Evolutionary conservation across 2,113 vertebrate species (phyloP).

Genomic region (Tiliqua scincoides): DNA sequence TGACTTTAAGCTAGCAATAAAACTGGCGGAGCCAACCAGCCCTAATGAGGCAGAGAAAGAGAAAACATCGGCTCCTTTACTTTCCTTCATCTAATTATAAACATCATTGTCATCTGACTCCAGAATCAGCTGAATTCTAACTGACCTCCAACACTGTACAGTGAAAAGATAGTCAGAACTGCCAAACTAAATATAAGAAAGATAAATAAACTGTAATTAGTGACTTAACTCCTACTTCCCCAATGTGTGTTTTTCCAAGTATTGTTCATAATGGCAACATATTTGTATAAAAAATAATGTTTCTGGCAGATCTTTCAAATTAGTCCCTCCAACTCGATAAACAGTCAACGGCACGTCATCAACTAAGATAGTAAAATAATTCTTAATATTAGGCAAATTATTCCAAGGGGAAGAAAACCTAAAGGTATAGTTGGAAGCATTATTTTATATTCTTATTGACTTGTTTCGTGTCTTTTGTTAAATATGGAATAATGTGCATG

Average conservation of each 20-base stretch:
- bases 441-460: background rate
- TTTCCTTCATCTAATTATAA: constrained; percentile 62
- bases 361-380: constrained; percentile 29
- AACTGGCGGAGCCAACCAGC: constrained; percentile 49
- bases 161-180: constrained; percentile 46
- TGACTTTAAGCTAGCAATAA: constrained; percentile 71
- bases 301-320: constrained; percentile 15
- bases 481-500: background rate
- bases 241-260: constrained; percentile 36
- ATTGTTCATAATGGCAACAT: constrained; percentile 25
- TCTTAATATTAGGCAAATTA: background rate
- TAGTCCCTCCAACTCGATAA: constrained; percentile 25
- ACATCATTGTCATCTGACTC: constrained; percentile 55
- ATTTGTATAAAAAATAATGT: constrained; percentile 27
- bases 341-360: constrained; percentile 37
- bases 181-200: constrained; percentile 59
- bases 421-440: background rate
- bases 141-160: constrained; percentile 49
- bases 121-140: constrained; percentile 59
- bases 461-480: background rate
- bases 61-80: constrained; percentile 55
- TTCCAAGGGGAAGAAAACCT: background rate
- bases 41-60: constrained; percentile 65
- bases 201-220: constrained; percentile 31
- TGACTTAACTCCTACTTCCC: constrained; percentile 53